phyloP scores from a whole-genome alignment of 2,113 vertebrate species.

The Triplophysa tibetana region DNA sequence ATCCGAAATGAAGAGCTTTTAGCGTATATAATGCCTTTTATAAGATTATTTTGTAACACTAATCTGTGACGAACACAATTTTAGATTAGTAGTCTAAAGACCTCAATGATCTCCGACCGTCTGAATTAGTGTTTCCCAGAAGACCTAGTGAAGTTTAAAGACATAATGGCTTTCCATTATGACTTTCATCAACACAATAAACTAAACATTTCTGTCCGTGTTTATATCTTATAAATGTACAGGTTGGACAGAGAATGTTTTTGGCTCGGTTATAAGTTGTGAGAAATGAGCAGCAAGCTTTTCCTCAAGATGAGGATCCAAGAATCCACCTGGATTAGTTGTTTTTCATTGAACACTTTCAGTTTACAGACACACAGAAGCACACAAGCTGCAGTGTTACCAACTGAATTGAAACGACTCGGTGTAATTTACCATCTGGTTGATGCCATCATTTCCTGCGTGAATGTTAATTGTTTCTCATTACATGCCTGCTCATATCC shows the following conservation, averaged over 20 bases:
- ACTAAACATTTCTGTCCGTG: conserved; percentile 29
- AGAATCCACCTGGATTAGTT: conserved; percentile 37
- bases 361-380: not conserved
- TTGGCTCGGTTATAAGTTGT: not conserved
- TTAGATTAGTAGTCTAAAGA: conserved; percentile 31
- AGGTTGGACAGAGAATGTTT: not conserved
- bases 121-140: conserved; percentile 46
- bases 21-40: conserved; percentile 50
- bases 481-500: conserved; percentile 14
- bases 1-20: conserved; percentile 32
- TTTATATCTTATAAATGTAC: not conserved
- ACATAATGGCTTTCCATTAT: conserved; percentile 65
- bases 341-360: conserved; percentile 7
- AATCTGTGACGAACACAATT: conserved; percentile 50
- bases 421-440: conserved; percentile 36
- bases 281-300: conserved; percentile 30
- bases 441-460: conserved; percentile 32
- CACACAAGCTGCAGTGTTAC: conserved; percentile 13
- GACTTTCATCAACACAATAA: conserved; percentile 35
- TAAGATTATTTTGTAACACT: conserved; percentile 54
- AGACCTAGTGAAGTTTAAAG: conserved; percentile 48
- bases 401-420: not conserved
- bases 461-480: conserved; percentile 29
- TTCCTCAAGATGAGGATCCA: conserved; percentile 34
- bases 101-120: conserved; percentile 33